These are phyloP conservation scores for Porphyrio hochstetteri DNA, from an alignment of 2,113 vertebrate species.

Conservation along the genomic window DNA sequence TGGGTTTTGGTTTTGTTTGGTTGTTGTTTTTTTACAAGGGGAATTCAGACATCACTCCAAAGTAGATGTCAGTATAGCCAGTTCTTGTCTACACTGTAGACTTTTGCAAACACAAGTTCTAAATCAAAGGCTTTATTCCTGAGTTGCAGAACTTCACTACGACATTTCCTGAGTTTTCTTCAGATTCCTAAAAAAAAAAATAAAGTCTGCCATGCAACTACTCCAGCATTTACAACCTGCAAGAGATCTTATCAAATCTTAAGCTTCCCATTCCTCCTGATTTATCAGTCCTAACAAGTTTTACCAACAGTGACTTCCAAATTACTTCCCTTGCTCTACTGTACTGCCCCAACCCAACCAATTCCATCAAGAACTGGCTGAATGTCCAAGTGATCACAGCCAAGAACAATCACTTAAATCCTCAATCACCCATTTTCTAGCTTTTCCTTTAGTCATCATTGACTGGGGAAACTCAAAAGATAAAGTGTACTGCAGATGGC, in stretches of 20 bases:
- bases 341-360: neutral
- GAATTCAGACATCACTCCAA: neutral
- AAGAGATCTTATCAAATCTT: neutral
- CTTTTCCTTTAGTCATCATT: neutral
- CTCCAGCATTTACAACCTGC: neutral
- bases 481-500: neutral
- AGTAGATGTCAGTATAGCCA: neutral
- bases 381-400: neutral
- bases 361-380: neutral
- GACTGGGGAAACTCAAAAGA: neutral
- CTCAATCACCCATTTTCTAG: neutral
- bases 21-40: neutral
- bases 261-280: neutral
- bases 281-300: neutral
- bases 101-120: neutral
- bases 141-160: neutral
- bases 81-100: neutral
- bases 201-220: neutral
- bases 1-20: no score
- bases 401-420: neutral
- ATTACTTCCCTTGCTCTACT: neutral
- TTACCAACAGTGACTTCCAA: neutral
- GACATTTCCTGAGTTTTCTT: neutral
- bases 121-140: neutral
- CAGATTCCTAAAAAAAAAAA: neutral